Percentiles rank a stretch among this genome's conserved stretches.
These are phyloP conservation scores for Parus major DNA, from an alignment of 2,113 vertebrate genomes.

Conservation along the genomic window DNA sequence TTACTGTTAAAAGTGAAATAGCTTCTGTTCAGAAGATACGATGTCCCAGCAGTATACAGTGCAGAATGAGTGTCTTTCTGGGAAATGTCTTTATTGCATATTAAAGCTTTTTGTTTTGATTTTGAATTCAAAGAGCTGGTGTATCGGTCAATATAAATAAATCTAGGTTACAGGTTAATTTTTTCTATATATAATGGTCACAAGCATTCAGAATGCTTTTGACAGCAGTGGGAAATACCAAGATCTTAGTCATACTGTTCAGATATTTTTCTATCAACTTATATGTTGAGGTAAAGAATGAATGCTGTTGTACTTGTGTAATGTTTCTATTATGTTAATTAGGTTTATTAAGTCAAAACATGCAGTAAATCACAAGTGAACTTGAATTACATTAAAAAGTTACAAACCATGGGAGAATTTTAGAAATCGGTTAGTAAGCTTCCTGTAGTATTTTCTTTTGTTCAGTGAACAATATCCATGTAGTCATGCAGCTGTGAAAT, in stretches of 20 bases:
- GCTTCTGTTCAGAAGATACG: not conserved
- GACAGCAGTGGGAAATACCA: not conserved
- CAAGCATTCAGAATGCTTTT: not conserved
- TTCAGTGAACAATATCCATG: not conserved
- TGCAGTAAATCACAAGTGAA: not conserved
- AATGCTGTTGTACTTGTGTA: not conserved
- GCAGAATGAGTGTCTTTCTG: not conserved
- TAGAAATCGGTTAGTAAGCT: not conserved
- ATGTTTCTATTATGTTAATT: not conserved
- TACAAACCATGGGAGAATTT: not conserved
- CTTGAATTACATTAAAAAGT: not conserved
- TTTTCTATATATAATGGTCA: not conserved
- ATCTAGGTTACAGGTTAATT: not conserved
- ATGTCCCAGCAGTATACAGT: not conserved
- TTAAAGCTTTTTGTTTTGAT: not conserved
- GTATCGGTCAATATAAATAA: not conserved
- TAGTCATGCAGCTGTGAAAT: not conserved
- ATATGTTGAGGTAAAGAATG: not conserved
- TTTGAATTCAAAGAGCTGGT: not conserved
- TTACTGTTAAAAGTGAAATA: slow-evolving; percentile 12
- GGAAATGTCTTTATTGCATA: not conserved
- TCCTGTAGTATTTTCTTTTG: not conserved
- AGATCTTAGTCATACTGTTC: not conserved
- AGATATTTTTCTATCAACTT: not conserved
- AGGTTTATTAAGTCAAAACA: not conserved